Conservation (phyloP, 2,113 vertebrate species). For the Pachyramphus minor region DNA sequence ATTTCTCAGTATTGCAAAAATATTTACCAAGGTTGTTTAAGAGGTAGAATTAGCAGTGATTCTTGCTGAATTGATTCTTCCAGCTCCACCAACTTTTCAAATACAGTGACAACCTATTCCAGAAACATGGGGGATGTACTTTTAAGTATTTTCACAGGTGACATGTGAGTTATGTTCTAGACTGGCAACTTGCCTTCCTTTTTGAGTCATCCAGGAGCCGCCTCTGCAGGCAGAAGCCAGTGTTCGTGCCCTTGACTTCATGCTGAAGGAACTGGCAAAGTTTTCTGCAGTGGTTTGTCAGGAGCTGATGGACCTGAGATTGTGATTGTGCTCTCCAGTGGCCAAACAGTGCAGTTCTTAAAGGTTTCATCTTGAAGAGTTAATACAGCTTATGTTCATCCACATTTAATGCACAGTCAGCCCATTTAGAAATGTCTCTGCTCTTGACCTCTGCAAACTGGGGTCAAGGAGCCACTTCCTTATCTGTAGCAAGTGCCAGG, state of each 20-base stretch:
- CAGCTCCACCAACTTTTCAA: neutral
- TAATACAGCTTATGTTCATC: neutral
- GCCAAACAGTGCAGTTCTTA: neutral
- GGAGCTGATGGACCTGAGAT: accelerated
- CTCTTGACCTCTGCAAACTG: neutral
- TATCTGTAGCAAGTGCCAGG: neutral
- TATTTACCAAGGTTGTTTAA: neutral
- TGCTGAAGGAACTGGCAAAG: neutral
- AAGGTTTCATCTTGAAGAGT: neutral
- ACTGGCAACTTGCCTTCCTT: neutral
- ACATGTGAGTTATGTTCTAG: neutral
- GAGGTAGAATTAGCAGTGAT: neutral
- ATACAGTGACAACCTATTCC: neutral
- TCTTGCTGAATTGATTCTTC: neutral
- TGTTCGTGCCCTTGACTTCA: neutral
- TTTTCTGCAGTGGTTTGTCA: neutral
- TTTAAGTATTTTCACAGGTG: neutral
- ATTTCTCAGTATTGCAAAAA: neutral
- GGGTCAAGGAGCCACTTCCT: neutral
- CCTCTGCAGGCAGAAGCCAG: neutral
- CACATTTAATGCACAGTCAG: accelerated
- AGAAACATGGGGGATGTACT: neutral
- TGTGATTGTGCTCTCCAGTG: neutral
- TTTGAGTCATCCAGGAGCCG: neutral
- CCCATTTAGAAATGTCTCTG: neutral